Evolutionary conservation across 2,888 invertebrate genomes (phyloP).

Genomic region (Ceriagrion tenellum): DNA sequence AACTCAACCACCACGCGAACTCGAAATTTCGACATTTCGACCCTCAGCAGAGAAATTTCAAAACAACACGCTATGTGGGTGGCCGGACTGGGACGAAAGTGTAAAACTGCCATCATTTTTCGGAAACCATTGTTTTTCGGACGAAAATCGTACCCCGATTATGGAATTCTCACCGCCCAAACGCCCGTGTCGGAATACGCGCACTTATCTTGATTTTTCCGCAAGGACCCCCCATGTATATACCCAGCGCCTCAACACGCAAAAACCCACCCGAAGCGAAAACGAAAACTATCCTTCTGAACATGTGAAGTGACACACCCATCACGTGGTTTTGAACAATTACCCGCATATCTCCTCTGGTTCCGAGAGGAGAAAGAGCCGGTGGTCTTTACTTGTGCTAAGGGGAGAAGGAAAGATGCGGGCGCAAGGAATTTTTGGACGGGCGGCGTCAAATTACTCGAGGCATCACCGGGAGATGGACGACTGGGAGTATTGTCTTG

Average conservation of each 20-base stretch:
- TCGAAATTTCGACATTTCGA: no score
- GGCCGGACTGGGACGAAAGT: neutral
- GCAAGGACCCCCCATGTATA: neutral
- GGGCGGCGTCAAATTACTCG: conserved; percentile 29
- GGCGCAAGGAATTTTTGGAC: neutral
- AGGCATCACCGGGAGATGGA: neutral
- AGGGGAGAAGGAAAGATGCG: neutral
- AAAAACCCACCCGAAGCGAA: neutral
- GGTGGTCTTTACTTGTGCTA: neutral
- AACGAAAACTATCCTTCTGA: neutral
- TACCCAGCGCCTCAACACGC: neutral
- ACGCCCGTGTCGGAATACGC: neutral
- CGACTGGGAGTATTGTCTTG: neutral
- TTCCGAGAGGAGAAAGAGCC: neutral
- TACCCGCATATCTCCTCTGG: neutral
- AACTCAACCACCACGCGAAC: no score
- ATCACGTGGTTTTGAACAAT: neutral
- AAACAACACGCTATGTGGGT: neutral
- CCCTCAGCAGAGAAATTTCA: no score
- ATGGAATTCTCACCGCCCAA: neutral
- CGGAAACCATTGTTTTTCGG: neutral
- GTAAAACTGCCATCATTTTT: neutral
- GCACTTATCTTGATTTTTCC: no score
- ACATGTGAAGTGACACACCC: neutral
- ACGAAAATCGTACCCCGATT: neutral